These are phyloP conservation scores for Hydrocynus forskahlii DNA, from an alignment of 2,797 vertebrate species.

Conservation along the genomic window DNA sequence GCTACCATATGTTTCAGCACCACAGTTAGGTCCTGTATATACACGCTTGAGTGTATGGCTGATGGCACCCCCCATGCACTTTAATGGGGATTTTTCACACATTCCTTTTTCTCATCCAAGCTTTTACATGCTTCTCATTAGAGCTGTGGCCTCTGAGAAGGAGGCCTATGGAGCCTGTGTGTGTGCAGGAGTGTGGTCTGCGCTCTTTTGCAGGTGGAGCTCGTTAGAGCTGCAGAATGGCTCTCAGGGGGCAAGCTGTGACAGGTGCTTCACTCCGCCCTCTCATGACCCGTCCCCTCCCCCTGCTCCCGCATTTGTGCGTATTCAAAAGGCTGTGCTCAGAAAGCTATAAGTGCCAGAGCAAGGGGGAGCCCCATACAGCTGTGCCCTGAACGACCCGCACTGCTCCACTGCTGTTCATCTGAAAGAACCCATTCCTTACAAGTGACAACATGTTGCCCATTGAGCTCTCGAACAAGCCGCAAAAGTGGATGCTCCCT, in stretches of 20 bases:
- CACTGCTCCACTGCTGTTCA: constrained; percentile 32
- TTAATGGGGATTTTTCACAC: constrained; percentile 40
- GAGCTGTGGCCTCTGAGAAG: constrained; percentile 26
- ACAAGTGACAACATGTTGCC: constrained; percentile 43
- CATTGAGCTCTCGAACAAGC: constrained; percentile 11
- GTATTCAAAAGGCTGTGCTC: constrained; percentile 29
- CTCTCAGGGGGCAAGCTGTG: constrained; percentile 30
- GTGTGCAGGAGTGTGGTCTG: constrained; percentile 36
- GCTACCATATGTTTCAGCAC: constrained; percentile 57
- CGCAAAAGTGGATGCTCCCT: neutral
- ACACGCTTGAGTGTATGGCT: constrained; percentile 15
- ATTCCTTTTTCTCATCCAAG: constrained; percentile 28
- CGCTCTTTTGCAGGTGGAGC: constrained; percentile 43
- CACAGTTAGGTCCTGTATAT: constrained; percentile 58
- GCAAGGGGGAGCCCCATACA: constrained; percentile 19
- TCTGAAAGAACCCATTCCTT: constrained; percentile 48
- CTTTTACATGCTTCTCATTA: constrained; percentile 36
- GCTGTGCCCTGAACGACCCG: constrained; percentile 42
- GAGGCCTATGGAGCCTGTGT: constrained; percentile 55
- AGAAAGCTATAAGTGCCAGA: constrained; percentile 29
- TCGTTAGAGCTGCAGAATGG: constrained; percentile 52
- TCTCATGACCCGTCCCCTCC: constrained; percentile 18
- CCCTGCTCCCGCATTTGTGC: constrained; percentile 12
- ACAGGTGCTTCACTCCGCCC: constrained; percentile 32
- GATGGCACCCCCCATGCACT: neutral